These are phyloP conservation scores for Eilema depressum DNA, from an alignment of 2,888 invertebrate species.

Conservation along the genomic window DNA sequence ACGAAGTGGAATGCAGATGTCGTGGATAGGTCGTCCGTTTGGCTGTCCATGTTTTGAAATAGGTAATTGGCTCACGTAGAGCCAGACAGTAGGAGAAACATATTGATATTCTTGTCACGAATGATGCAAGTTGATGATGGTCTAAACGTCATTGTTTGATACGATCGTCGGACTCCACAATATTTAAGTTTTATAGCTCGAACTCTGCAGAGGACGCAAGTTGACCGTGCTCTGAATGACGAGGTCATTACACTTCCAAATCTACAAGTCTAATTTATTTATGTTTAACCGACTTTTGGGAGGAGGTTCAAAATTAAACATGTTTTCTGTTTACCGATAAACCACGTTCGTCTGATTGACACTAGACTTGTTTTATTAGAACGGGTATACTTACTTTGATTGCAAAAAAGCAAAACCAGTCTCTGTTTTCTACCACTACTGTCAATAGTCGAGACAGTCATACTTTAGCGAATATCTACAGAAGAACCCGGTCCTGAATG, in stretches of 20 bases:
- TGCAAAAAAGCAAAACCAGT: no score
- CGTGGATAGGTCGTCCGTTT: no score
- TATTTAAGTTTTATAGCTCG: constrained; percentile 3
- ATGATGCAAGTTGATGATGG: neutral
- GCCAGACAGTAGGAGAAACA: neutral
- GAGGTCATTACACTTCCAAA: constrained; percentile 12
- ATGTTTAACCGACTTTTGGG: neutral
- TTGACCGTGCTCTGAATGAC: neutral
- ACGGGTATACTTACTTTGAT: no score
- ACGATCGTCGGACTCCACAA: constrained; percentile 9
- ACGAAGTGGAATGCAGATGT: no score
- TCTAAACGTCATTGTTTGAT: constrained; percentile 8
- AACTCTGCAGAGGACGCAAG: neutral
- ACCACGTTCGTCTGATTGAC: no score
- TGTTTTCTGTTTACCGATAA: neutral
- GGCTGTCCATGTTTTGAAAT: no score
- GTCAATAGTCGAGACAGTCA: no score
- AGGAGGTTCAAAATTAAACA: neutral
- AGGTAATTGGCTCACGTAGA: neutral
- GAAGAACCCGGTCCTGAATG: no score
- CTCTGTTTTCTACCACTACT: no score
- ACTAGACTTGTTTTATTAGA: no score
- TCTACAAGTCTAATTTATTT: constrained; percentile 5
- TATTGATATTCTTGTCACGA: constrained; percentile 12
- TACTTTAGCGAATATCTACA: no score